phyloP scores from a whole-genome alignment of 1,140 invertebrate genomes.

The Euura lappo region DNA sequence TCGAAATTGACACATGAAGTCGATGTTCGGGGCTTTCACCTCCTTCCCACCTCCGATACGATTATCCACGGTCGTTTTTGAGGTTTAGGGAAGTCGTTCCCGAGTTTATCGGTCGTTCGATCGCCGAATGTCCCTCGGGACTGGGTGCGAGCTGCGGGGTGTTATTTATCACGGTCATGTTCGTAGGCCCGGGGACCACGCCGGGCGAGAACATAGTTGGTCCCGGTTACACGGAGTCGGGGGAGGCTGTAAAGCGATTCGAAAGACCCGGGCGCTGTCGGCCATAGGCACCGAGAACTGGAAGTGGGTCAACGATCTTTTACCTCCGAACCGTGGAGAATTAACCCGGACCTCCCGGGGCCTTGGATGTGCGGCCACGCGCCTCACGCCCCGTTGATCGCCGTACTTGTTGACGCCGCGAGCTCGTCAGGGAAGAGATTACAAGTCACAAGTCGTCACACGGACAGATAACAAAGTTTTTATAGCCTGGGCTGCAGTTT shows the following conservation, averaged over 20 bases:
- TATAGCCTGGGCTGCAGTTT: not conserved
- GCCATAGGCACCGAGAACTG: not conserved
- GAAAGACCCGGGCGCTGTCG: not conserved
- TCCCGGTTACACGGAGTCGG: not conserved
- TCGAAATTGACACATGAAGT: no score
- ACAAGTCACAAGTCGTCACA: not conserved
- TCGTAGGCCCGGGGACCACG: not conserved
- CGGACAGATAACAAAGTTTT: not conserved
- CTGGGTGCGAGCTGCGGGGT: not conserved
- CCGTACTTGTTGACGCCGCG: not conserved
- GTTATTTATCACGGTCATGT: constrained; percentile 1
- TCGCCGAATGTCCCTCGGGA: no score
- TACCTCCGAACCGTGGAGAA: not conserved
- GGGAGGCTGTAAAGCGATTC: not conserved
- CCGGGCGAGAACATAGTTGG: not conserved
- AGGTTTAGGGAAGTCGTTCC: no score
- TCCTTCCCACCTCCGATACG: no score
- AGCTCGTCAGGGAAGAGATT: not conserved
- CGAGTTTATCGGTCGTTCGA: no score
- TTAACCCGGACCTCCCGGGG: not conserved
- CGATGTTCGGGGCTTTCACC: no score
- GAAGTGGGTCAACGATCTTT: constrained; percentile 6
- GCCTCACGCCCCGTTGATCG: not conserved
- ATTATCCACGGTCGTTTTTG: no score
- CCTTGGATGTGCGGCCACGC: not conserved